phyloP scores from a whole-genome alignment of 2,888 invertebrate genomes.

The Calliopum simillimum region DNA sequence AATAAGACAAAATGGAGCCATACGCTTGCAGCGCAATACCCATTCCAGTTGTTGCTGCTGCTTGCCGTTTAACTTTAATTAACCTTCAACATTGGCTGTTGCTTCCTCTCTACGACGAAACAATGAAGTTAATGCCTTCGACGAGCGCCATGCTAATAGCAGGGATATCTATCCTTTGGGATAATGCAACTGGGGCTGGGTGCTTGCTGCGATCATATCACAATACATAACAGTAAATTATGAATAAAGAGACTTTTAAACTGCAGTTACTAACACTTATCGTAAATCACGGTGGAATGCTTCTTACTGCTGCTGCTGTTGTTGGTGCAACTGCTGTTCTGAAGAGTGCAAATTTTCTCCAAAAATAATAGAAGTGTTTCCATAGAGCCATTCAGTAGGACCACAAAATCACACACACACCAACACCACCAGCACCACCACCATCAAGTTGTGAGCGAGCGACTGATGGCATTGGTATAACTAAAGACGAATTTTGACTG shows the following conservation, averaged over 20 bases:
- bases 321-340: neutral
- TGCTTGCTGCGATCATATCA: neutral
- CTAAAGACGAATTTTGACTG: neutral
- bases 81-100: constrained; percentile 7
- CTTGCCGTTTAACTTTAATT: constrained; percentile 19
- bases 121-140: too few species aligned
- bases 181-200: neutral
- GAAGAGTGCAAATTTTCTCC: neutral
- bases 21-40: neutral
- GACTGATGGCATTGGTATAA: constrained; percentile 27
- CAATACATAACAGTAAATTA: constrained; percentile 33
- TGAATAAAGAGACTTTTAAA: constrained; percentile 39
- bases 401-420: constrained; percentile 20
- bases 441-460: constrained; percentile 21
- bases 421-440: constrained; percentile 41
- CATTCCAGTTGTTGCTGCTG: neutral
- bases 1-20: too few species aligned
- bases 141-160: neutral
- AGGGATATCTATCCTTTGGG: neutral
- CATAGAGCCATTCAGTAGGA: neutral
- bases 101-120: neutral
- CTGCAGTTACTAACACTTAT: constrained; percentile 40
- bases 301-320: neutral
- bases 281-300: constrained; percentile 38
- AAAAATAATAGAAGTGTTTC: neutral